Conservation (phyloP, 2,797 vertebrate genomes). For the Hipposideros larvatus region DNA sequence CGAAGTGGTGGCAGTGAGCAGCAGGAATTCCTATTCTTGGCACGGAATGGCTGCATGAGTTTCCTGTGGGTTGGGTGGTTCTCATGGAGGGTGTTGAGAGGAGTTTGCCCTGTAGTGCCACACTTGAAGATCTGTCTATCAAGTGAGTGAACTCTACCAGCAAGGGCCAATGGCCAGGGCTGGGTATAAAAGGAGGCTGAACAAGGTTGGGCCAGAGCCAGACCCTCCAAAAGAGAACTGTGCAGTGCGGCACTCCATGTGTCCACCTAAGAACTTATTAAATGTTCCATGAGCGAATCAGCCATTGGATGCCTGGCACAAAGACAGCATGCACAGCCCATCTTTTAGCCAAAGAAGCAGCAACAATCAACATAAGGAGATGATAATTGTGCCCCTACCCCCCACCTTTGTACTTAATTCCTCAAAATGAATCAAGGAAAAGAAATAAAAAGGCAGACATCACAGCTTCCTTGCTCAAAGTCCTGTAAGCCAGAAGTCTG, state of each 20-base stretch:
- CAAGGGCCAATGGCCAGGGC: background rate
- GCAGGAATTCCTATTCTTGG: background rate
- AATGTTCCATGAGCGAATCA: background rate
- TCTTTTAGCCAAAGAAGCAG: background rate
- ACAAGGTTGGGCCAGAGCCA: background rate
- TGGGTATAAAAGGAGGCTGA: background rate
- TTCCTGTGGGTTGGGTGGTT: background rate
- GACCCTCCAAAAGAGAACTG: background rate
- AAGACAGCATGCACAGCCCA: background rate
- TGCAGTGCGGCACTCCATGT: fast-evolving
- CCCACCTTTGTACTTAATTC: background rate
- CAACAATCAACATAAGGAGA: background rate
- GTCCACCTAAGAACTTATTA: background rate
- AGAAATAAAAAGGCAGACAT: background rate
- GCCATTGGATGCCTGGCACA: background rate
- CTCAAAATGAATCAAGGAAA: background rate
- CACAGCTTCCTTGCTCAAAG: background rate
- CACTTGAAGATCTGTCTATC: background rate
- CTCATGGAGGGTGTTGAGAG: background rate
- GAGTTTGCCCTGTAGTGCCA: background rate
- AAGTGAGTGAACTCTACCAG: background rate
- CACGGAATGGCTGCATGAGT: background rate
- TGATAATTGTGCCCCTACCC: background rate
- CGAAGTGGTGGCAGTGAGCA: background rate
- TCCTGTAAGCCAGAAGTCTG: background rate